phyloP scores from a whole-genome alignment of 1,140 invertebrate species.

The Drosophila bocqueti region DNA sequence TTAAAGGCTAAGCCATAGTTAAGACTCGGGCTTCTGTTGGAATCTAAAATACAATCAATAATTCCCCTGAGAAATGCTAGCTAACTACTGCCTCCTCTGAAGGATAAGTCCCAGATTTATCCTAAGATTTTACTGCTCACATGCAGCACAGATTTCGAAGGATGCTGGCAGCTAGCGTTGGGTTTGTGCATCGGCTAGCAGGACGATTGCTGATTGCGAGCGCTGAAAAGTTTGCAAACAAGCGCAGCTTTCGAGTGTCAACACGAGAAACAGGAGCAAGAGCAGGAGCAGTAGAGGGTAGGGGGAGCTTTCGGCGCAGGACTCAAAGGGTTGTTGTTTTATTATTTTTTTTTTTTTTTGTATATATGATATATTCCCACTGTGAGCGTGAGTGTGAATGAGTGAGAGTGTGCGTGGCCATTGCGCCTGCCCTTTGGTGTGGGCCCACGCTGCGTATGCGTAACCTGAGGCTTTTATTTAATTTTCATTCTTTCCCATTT shows the following conservation, averaged over 20 bases:
- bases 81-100: no score
- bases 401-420: conserved; percentile 24
- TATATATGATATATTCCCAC: background rate
- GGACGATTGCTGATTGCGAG: conserved; percentile 6
- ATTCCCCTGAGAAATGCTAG: background rate
- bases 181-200: conserved; percentile 61
- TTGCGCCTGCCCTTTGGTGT: conserved; percentile 39
- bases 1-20: background rate
- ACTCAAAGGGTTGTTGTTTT: conserved; percentile 59
- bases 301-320: conserved; percentile 51
- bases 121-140: background rate
- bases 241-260: conserved; percentile 61
- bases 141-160: conserved; percentile 16
- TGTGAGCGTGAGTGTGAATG: conserved; percentile 22
- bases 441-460: conserved; percentile 60
- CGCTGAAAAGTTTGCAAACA: conserved; percentile 62
- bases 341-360: background rate
- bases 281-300: background rate
- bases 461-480: conserved; percentile 45
- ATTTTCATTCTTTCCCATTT: conserved; percentile 35
- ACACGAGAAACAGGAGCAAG: background rate
- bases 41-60: background rate
- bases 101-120: no score
- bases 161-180: conserved; percentile 2
- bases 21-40: background rate